Conservation (phyloP, 2,888 invertebrate genomes). For the Hirtodrosophila cameraria region DNA sequence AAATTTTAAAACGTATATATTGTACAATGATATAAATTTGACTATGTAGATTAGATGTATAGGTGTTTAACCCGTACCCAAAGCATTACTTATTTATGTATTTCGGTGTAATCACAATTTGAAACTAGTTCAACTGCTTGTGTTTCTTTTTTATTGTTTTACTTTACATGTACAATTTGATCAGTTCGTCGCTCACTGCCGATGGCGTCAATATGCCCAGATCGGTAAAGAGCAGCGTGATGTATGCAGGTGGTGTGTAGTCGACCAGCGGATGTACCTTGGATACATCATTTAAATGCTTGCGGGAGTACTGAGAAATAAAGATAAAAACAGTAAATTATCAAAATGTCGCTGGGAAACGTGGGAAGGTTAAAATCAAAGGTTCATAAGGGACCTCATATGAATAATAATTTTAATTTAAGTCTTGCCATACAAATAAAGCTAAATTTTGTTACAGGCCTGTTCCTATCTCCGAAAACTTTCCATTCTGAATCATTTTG, state of each 20-base stretch:
- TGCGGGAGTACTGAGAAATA: slow-evolving; percentile 79
- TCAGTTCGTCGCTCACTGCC: slow-evolving; percentile 98
- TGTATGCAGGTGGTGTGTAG: slow-evolving; percentile 97
- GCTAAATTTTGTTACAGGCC: too few species aligned
- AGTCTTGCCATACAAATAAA: too few species aligned
- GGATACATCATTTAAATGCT: slow-evolving; percentile 79
- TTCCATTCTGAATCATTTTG: too few species aligned
- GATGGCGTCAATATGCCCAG: slow-evolving; percentile 97
- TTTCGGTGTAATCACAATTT: slow-evolving; percentile 36
- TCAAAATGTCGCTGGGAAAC: too few species aligned
- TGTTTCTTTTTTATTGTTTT: slow-evolving; percentile 41
- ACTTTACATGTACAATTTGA: slow-evolving; percentile 94
- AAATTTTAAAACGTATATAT: slow-evolving; percentile 50
- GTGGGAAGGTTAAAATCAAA: too few species aligned
- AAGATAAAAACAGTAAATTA: slow-evolving; percentile 59
- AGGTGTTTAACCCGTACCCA: slow-evolving; percentile 17
- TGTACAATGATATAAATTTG: slow-evolving; percentile 25
- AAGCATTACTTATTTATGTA: slow-evolving; percentile 31
- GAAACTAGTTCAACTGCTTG: slow-evolving; percentile 7
- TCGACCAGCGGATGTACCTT: slow-evolving; percentile 95
- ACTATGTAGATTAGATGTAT: slow-evolving; percentile 27
- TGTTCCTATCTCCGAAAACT: too few species aligned
- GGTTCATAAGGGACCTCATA: too few species aligned
- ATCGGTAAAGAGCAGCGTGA: slow-evolving; percentile 97
- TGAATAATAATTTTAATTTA: too few species aligned